Evolutionary conservation across 35 echinoderm and acorn worm species (phyloP), one percentile per base, ranked within the genome.

Genomic region (Ptychodera flava): DNA sequence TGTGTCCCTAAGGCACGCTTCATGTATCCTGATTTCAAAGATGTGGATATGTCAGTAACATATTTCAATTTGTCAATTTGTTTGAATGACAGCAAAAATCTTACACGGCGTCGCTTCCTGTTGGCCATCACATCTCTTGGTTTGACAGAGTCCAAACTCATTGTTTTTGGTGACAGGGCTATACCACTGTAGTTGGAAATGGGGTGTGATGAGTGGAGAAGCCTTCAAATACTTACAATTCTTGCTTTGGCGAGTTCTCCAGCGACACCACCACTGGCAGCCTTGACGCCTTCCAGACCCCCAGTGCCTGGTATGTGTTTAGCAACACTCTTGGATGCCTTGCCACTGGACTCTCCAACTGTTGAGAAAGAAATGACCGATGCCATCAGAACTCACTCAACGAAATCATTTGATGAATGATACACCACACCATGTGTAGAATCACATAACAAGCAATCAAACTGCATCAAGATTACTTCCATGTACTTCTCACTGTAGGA

Each of bases 331-430:
- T 90, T 93, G n/a, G 92, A 99, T 76, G 96, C 87, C 81, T 94
- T 94, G 16, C 96, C 96, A 77, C 93, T 94, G 45, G 89, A 90
- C 82, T 99, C 96, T 32, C 96, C 96, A 80, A 99, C 96, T 99
- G n/a, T n/a, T n/a, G n/a, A n/a, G n/a, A n/a, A n/a, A n/a, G n/a
- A n/a, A n/a, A n/a, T n/a, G n/a, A n/a, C n/a, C n/a, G n/a, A n/a
- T n/a, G n/a, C n/a, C n/a, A n/a, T n/a, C n/a, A n/a, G n/a, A n/a
- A n/a, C n/a, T n/a, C n/a, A n/a, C n/a, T n/a, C n/a, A n/a, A n/a
- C n/a, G n/a, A n/a, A n/a, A n/a, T n/a, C n/a, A n/a, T n/a, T n/a
- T n/a, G n/a, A n/a, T n/a, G n/a, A n/a, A n/a, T n/a, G n/a, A n/a
- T n/a, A n/a, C n/a, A n/a, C n/a, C n/a, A n/a, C n/a, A n/a, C n/a